Evolutionary conservation across 1,140 invertebrate genomes (phyloP), one percentile per base, ranked within the genome.

Genomic region (Lordiphosa stackelbergi): DNA sequence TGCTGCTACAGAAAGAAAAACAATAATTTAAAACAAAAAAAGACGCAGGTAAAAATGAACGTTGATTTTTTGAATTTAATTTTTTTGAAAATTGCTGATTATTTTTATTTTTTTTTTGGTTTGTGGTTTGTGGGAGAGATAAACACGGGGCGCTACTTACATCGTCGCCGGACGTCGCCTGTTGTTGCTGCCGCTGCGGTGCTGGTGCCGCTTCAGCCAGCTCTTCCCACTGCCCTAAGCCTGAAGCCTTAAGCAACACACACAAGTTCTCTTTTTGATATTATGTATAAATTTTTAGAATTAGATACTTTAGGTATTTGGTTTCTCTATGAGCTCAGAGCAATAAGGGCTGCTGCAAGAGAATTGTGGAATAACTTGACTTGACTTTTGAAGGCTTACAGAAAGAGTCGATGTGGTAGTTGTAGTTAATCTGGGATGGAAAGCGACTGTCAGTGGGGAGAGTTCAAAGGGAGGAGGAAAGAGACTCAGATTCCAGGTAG

Each of bases 91-190:
- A 13, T 59, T 58, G 48, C 40, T 62, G 61, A 61, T 64, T 69
- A 52, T 47, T 65, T 28, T 59, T 53, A 31, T 19, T 62, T 57
- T 66, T 31, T 47, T 65, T 28, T 59, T 53, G 36, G 19, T 62
- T 57, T 66, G 22, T 41, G 43, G 38, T 61, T 54, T 46, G 24
- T 47, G 47, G 59, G 22, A 73, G 61, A 57, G 37, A 63, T 74
- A 56, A 56, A 62, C 64, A 68, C 59, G 37, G 56, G 59, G 52
- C 77, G 75, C 47, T 83, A 84, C 77, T 83, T 83, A 83, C 77
- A 70, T 84, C 77, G 78, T 83, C 77, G 69, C 53, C 77, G 61
- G 77, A 57, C 64, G 77, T 64, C 63, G 75, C 59, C 72, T 77
- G 77, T 69, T 83, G 78, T 73, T 81, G 72, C 63, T 69, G 70